Percentiles rank a stretch among this genome's conserved stretches.
Evolutionary conservation across 1,140 invertebrate species (phyloP).

Genomic region (Platyscapa corneri): DNA sequence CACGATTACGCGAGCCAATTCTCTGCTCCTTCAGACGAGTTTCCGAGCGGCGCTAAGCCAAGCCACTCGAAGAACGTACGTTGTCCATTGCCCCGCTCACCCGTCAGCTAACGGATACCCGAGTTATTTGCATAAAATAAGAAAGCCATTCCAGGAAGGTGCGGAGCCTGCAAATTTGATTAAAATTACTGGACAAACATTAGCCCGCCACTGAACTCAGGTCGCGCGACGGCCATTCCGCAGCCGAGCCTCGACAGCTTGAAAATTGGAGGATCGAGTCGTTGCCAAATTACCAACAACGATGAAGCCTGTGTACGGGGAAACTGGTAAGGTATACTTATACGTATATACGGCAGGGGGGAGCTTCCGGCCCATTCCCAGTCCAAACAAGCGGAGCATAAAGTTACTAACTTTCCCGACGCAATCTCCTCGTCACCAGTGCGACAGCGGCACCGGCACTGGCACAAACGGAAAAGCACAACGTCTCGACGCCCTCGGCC

Average conservation of each 20-base stretch:
- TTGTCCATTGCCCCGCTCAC: background rate
- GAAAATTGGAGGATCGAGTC: constrained; percentile 53
- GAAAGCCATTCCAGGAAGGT: background rate
- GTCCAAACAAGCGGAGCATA: constrained; percentile 69
- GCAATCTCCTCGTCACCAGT: constrained; percentile 63
- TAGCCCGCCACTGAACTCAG: background rate
- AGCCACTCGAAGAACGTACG: background rate
- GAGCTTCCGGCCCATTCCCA: constrained; percentile 68
- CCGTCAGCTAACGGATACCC: background rate
- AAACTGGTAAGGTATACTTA: too few species aligned
- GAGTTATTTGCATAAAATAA: constrained; percentile 14
- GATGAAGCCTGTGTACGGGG: constrained; percentile 20
- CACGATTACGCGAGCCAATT: too few species aligned
- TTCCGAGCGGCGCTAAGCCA: background rate
- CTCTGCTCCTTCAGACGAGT: too few species aligned
- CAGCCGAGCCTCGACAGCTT: background rate
- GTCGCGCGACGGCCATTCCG: background rate
- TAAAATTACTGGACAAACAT: constrained; percentile 44
- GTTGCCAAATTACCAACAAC: constrained; percentile 68
- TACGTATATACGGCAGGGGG: constrained; percentile 45
- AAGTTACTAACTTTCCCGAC: constrained; percentile 70
- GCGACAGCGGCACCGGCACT: constrained; percentile 54
- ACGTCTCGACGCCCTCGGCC: constrained; percentile 60
- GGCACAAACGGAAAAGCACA: constrained; percentile 58
- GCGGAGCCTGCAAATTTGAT: constrained; percentile 14